Evolutionary conservation across 2,113 vertebrate genomes (phyloP), one percentile per base, ranked within the genome.

Genomic region (Melanerpes formicivorus): DNA sequence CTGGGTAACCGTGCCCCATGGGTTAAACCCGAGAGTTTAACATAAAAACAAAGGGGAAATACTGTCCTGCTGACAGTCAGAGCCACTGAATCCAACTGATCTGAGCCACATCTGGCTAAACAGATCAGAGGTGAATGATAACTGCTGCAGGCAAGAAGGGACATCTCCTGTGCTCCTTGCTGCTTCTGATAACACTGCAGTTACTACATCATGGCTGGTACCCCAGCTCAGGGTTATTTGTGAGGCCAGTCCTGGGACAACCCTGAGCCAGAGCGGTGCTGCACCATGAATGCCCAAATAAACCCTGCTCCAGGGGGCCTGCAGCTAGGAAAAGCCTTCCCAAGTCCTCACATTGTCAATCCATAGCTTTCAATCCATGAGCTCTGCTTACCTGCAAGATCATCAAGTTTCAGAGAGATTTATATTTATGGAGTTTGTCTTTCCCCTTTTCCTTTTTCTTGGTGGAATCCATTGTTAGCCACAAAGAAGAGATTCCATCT

Each of bases 1-100:
- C 64, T 70, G 46, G 77, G 55, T 69, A 88, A 50, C 55, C 16
- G 8, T 34, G 56, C 40, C 59, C 13, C 69, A 5, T 10, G 46
- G 56, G 30, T 91, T 83, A 93, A 90, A 92, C 70, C 60, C 18
- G 52, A 89, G 77, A 79, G 58, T 87, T 87, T 74, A 37, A 56
- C 72, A 77, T 14, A 69, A 78, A 93, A 92, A 48, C 63, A 50
- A 14, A 65, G 34, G 23, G 40, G 19, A 81, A 81, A 84, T 92
- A 70, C 19, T 82, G 82, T 46, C 58, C 63, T 79, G 62, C 62
- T 65, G 86, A 60, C 13, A 71, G 2, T 34, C 72, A 63, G 34
- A 78, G 58, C 13, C 21, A 56, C 59, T 52, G 76, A 75, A 54
- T 34, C 54, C 64, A 48, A 69, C 44, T 15, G 81, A 92, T 65